Evolutionary conservation across 2,797 vertebrate species (phyloP).

Genomic region (Leucoraja ocellata): DNA sequence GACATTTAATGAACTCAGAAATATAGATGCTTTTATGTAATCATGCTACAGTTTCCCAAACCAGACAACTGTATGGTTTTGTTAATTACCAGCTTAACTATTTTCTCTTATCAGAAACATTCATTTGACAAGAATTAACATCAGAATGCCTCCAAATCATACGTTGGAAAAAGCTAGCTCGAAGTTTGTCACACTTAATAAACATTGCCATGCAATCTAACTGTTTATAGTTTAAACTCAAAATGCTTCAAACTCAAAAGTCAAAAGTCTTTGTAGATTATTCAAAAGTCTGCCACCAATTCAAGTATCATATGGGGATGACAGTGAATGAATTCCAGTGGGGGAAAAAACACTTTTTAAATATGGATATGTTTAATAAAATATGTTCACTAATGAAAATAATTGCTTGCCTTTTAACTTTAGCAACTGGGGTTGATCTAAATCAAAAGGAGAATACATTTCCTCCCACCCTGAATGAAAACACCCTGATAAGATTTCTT

Average conservation of each 20-base stretch:
- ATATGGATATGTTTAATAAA: background rate
- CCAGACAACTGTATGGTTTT: constrained; percentile 20
- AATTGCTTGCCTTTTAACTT: background rate
- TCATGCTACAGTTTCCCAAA: background rate
- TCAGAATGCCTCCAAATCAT: constrained; percentile 19
- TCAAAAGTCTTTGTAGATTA: background rate
- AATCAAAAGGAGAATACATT: background rate
- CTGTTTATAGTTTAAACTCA: background rate
- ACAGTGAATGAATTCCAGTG: background rate
- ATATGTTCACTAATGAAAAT: background rate
- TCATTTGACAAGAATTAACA: background rate
- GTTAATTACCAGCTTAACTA: constrained; percentile 29
- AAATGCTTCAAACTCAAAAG: background rate
- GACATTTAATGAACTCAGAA: constrained; percentile 38
- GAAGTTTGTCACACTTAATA: background rate
- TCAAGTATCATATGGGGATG: background rate
- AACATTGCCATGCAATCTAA: background rate
- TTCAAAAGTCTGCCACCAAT: background rate
- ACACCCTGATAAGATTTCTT: background rate
- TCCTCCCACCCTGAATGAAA: background rate
- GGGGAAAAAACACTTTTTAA: background rate
- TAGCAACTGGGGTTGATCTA: background rate
- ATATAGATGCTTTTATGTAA: constrained; percentile 32
- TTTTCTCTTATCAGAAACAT: constrained; percentile 16
- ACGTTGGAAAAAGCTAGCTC: background rate